These are phyloP conservation scores for Porites lobata DNA, from an alignment of 92 coral and sea anemone species.

Conservation along the genomic window DNA sequence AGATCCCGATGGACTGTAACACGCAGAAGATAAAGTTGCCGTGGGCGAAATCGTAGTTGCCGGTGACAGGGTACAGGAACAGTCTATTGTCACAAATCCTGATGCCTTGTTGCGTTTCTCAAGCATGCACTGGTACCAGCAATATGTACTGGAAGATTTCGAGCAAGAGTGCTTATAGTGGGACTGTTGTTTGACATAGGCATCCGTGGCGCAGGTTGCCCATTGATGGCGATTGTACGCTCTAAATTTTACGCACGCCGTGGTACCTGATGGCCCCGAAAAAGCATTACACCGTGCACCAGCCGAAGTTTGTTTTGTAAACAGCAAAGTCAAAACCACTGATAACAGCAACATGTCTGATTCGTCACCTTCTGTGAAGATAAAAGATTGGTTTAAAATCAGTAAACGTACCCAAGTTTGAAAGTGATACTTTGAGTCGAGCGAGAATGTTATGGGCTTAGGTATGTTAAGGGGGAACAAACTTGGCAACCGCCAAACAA, in stretches of 20 bases:
- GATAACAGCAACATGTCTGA: background rate
- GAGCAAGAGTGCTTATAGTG: slow-evolving; percentile 32
- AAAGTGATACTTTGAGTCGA: no score
- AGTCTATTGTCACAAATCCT: slow-evolving; percentile 11
- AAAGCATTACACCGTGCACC: background rate
- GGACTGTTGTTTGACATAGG: slow-evolving; percentile 66
- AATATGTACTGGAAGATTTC: slow-evolving; percentile 38
- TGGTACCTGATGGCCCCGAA: slow-evolving; percentile 68
- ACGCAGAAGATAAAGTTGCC: background rate
- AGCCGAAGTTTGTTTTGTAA: background rate
- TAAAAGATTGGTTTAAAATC: no score
- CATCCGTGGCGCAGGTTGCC: slow-evolving; percentile 70
- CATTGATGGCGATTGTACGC: slow-evolving; percentile 60
- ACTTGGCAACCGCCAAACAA: no score
- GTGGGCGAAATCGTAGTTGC: background rate
- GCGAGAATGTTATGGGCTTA: no score
- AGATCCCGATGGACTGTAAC: background rate
- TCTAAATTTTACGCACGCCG: slow-evolving; percentile 27
- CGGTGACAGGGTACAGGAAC: background rate
- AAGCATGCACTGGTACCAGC: slow-evolving; percentile 80
- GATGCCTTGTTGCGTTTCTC: slow-evolving; percentile 50
- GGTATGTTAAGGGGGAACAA: no score
- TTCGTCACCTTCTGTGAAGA: background rate
- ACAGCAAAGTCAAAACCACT: background rate
- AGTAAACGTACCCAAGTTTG: no score